Conservation (phyloP, 2,113 vertebrate genomes). For the Narcine bancroftii region DNA sequence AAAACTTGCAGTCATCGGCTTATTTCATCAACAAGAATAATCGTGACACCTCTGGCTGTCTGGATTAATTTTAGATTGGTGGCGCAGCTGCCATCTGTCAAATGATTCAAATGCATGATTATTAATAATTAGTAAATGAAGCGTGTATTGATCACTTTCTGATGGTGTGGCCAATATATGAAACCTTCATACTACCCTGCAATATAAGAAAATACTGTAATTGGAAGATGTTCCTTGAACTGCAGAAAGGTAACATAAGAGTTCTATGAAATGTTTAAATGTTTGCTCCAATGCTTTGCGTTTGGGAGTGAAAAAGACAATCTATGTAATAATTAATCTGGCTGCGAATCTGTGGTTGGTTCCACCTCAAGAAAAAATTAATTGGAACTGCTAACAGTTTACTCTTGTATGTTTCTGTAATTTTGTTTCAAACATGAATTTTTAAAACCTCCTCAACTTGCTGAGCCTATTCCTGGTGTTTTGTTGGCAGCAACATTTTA, state of each 20-base stretch:
- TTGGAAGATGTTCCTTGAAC: neutral
- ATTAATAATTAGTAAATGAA: constrained; percentile 19
- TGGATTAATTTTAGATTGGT: neutral
- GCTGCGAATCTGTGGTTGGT: neutral
- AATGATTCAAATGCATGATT: constrained; percentile 6
- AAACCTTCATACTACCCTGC: neutral
- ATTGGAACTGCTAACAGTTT: constrained; percentile 5
- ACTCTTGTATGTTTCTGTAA: neutral
- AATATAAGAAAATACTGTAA: neutral
- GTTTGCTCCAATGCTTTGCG: neutral
- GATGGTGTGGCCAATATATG: neutral
- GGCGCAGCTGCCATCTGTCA: constrained; percentile 6
- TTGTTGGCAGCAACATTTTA: neutral
- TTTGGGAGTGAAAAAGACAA: neutral
- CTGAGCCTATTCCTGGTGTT: neutral
- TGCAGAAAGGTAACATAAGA: neutral
- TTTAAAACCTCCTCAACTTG: neutral
- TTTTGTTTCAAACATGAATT: neutral
- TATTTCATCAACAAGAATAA: constrained; percentile 2
- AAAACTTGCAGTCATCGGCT: neutral
- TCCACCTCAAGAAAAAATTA: neutral
- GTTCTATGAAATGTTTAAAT: neutral
- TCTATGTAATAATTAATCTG: neutral
- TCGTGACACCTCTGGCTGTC: neutral
- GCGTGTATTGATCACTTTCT: neutral